Conservation (phyloP, 2,797 vertebrate species). For the Podarcis lilfordi region DNA sequence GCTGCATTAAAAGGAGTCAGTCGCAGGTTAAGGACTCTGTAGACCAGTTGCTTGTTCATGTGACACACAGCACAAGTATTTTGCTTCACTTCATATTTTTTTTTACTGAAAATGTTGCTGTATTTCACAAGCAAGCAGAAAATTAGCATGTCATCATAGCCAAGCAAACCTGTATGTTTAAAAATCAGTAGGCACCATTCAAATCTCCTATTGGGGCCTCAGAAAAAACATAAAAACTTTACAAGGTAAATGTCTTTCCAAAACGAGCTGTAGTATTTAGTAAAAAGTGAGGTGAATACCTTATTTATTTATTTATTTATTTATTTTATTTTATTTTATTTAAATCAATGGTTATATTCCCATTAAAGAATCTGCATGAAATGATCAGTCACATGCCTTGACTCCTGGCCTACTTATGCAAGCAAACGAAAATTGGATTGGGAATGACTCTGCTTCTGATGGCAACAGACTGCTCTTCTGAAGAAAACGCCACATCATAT, state of each 20-base stretch:
- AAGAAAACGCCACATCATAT: neutral
- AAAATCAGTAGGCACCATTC: no score
- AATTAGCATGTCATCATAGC: neutral
- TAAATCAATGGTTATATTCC: neutral
- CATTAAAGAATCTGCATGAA: neutral
- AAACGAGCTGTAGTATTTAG: neutral
- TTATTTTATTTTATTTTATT: neutral
- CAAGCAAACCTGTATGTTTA: no score
- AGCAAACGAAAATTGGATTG: neutral
- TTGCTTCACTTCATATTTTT: neutral
- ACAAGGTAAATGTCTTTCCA: neutral
- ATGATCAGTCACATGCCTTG: neutral
- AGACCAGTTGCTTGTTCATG: neutral
- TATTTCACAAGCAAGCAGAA: neutral
- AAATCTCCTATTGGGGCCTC: no score
- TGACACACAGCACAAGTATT: neutral
- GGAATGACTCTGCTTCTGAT: neutral
- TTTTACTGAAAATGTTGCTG: neutral
- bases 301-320: neutral
- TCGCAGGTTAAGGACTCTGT: neutral
- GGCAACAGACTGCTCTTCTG: neutral
- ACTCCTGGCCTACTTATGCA: neutral
- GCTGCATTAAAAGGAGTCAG: neutral
- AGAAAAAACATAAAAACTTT: neutral
- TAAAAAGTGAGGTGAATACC: neutral